Evolutionary conservation across 2,888 invertebrate species (phyloP).

Genomic region (Philereme transversata): DNA sequence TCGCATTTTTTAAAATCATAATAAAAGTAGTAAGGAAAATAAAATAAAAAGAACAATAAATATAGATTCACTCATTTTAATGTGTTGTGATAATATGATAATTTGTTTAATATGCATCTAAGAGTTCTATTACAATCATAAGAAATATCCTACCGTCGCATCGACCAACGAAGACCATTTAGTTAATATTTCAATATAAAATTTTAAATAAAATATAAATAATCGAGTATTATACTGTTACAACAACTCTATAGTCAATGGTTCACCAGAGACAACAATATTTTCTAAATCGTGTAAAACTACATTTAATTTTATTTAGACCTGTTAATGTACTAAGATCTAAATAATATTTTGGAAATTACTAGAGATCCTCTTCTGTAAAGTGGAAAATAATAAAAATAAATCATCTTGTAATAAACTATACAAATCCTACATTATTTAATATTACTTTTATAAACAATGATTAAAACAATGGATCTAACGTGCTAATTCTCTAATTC

Average conservation of each 20-base stretch:
- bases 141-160: conserved; percentile 60
- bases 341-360: conserved; percentile 61
- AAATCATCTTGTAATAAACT: conserved; percentile 54
- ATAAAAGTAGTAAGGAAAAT: conserved; percentile 28
- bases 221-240: conserved; percentile 80
- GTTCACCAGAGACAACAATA: conserved; percentile 73
- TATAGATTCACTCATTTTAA: conserved; percentile 79
- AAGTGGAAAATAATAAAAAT: conserved; percentile 59
- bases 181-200: conserved; percentile 69
- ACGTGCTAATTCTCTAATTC: conserved; percentile 33
- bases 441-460: conserved; percentile 24
- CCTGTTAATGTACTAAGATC: conserved; percentile 44
- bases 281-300: conserved; percentile 40
- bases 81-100: conserved; percentile 74
- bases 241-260: conserved; percentile 75
- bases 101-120: conserved; percentile 70
- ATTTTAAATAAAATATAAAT: conserved; percentile 81
- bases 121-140: conserved; percentile 74
- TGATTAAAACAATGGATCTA: conserved; percentile 30
- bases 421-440: conserved; percentile 39
- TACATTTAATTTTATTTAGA: conserved; percentile 35
- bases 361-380: conserved; percentile 68
- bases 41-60: conserved; percentile 49
- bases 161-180: conserved; percentile 70
- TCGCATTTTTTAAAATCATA: conserved; percentile 17